Evolutionary conservation across 2,113 vertebrate genomes (phyloP), one percentile per base, ranked within the genome.

Genomic region (Mystacornis crossleyi): DNA sequence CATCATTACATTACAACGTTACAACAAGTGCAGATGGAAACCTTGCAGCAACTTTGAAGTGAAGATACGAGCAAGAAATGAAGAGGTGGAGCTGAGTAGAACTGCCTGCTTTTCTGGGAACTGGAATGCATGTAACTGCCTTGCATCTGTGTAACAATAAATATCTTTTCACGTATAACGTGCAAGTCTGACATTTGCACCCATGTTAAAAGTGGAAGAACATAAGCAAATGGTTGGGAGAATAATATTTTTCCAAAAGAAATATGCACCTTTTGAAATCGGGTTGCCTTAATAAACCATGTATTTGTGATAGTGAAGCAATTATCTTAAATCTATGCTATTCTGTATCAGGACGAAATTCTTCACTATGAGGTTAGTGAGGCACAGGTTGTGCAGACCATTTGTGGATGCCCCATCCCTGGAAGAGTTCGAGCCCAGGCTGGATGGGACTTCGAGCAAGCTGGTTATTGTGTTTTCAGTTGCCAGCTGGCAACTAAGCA

Each of bases 121-220:
- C 85, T 90, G 82, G 93, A 94, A 92, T 96, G 21, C 75, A 94
- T 95, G 92, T 94, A 66, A 61, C 69, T 84, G 91, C 81, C 69
- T 93, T 42, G 20, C 65, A 64, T 86, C 53, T 92, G 21, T 94
- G 47, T 92, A 73, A 85, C 61, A 90, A 66, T 84, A 93, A 81
- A 94, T 78, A 57, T 16, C 15, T 82, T 81, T 94, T 89, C 24
- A 78, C 80, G 64, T 29, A 64, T 24, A 78, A 47, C 25, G 25
- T 80, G 36, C 82, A 70, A 36, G 54, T 71, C 66, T 81, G 24
- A 93, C 45, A 2, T 95, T 90, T 55, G 23, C 65, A 45, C 57
- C 54, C 42, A 19, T 5, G 23, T 50, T 93, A 54, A 12, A 77
- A 86, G 60, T 34, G 54, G 38, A 78, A 77, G 54, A 69, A 53